Base-by-base conservation (phyloP, 1,140 invertebrate species). In the Ptiloglossa arizonensis region DNA sequence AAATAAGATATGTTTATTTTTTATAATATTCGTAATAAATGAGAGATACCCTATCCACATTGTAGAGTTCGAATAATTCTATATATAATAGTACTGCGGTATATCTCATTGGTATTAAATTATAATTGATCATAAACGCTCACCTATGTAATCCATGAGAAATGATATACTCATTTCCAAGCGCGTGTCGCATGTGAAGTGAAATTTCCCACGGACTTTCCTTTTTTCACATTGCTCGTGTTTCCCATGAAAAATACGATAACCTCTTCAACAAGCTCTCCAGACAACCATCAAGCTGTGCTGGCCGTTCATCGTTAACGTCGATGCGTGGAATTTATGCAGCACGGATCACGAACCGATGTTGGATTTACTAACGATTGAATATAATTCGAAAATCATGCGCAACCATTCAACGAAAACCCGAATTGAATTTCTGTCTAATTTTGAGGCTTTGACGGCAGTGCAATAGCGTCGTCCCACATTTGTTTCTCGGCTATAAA, bases 401-500 rank as follows among this genome's bases (percentile, higher is more conserved):
- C 63, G 27, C 29, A 22, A 50, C 22, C 32, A 27, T 32, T 41
- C 38, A 17, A 41, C 8, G 15, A 27, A 19, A 5, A 1, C 29
- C n/a, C 41, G 52, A 32, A 57, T 27, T 35, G 17, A 62, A 73
- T 38, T 52, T 54, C 64, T 71, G 57, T 69, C 35, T 38, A 69
- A 83, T 81, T 78, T 83, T 64, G 63, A 48, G 6, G 3, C 15
- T 35, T 46, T 50, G 24, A 54, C 60, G 54, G 17, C 63, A 6
- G n/a, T n/a, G n/a, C n/a, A n/a, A n/a, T n/a, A n/a, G 35, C 56
- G 29, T 78, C 57, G 60, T 59, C 64, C 46, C 68, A 68, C 81
- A 78, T 81, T 68, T 83, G 74, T 83, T 83, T 67, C 67, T 46
- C 48, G 46, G 38, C 24, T 41, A 27, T 52, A 19, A n/a, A 19